Base-by-base conservation (phyloP, 1,140 invertebrate genomes). In the Platorchestia sp. region DNA sequence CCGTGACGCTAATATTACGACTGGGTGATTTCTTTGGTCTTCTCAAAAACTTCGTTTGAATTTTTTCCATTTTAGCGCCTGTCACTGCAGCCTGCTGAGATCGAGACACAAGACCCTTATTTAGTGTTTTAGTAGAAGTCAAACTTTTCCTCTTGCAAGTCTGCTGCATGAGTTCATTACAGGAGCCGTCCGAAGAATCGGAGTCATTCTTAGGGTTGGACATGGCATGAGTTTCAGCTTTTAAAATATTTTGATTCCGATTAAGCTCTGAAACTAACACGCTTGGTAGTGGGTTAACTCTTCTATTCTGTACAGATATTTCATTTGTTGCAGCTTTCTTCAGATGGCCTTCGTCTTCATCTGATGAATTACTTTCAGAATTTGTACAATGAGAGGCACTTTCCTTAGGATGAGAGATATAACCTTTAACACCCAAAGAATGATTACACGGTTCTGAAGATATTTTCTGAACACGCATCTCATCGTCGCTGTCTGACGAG, bases 151-250 rank as follows among this genome's bases (percentile, higher is more conserved):
- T 41, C 87, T 42, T 14, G 36, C 43, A 45, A 27, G 45, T 44
- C 45, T 93, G 41, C 40, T 45, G 45, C 91, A 45, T 45, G 7
- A 93, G 91, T 44, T 93, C 91, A 45, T 93, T 44, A 45, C 47
- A 93, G 47, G 27, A 93, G 45, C 41, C n/a, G n/a, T 93, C 91
- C 40, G 91, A 93, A 45, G 91, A 93, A 93, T 93, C 91, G 0
- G 91, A 93, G 91, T 93, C 45, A 47, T 93, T 44, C 36, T 45
- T 45, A 93, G 3, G 43, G 10, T 93, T 93, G 45, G 91, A 42
- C 87, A 44, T 7, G 10, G 43, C 1, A 89, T 89, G n/a, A 89
- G 36, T 89, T 42, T 27, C 43, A 89, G 87, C 5, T 36, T 42
- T 42, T 42, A 89, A 42, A 41, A 19, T 42, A 42, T 89, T 43